Conservation (phyloP, 1,140 invertebrate genomes). For the Steinernema khuongi region DNA sequence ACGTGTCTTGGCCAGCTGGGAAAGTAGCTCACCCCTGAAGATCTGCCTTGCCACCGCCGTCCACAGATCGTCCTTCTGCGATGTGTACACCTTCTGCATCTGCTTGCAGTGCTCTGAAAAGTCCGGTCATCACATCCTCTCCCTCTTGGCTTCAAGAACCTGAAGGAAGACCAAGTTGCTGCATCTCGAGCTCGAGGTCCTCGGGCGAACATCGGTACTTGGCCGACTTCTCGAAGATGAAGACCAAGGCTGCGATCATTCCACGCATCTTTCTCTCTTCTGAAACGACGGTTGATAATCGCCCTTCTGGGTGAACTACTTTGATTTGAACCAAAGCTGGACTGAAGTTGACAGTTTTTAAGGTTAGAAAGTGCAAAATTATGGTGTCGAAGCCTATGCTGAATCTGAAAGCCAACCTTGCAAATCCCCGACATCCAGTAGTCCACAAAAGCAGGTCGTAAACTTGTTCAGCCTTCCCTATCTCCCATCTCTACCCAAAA, state of each 20-base stretch:
- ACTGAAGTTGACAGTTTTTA: conserved; percentile 9
- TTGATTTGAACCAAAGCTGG: background rate
- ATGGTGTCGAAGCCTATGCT: too few species aligned
- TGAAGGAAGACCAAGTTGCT: conserved; percentile 31
- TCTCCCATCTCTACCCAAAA: conserved; percentile 4
- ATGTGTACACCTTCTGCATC: conserved; percentile 18
- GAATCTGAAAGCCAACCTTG: too few species aligned
- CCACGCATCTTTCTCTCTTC: conserved; percentile 13
- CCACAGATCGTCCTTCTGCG: background rate
- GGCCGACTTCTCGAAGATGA: conserved; percentile 29
- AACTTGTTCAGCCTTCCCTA: too few species aligned
- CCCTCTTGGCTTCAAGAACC: conserved; percentile 6
- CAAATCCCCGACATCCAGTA: too few species aligned
- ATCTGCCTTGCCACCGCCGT: background rate
- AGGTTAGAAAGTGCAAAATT: too few species aligned
- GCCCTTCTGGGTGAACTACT: background rate
- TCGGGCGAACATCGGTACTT: conserved; percentile 27
- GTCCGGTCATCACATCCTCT: background rate
- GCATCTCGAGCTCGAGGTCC: conserved; percentile 28
- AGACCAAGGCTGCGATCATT: conserved; percentile 26
- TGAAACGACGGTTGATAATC: conserved; percentile 4
- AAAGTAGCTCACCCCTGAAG: background rate
- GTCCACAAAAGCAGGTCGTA: background rate
- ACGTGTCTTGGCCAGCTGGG: background rate
- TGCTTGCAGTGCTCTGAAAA: conserved; percentile 30